Evolutionary conservation across 2,113 vertebrate species (phyloP).

Genomic region (Myiozetetes cayanensis): DNA sequence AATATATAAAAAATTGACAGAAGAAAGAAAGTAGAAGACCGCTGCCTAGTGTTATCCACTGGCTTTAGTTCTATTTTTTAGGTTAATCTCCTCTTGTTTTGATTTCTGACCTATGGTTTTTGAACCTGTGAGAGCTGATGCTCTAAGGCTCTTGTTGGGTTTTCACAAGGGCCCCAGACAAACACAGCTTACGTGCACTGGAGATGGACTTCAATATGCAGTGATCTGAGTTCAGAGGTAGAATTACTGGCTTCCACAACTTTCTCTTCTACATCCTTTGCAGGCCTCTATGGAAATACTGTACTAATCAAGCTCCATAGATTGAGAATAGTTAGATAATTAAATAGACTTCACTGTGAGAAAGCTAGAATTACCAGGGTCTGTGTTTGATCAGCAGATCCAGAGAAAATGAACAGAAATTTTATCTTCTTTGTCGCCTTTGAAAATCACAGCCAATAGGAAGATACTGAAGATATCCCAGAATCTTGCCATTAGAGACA

Average conservation of each 20-base stretch:
- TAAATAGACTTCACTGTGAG: background rate
- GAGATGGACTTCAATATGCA: background rate
- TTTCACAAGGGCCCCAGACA: background rate
- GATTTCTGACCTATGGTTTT: background rate
- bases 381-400: background rate
- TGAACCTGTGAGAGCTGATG: background rate
- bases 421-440: background rate
- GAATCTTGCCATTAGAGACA: background rate
- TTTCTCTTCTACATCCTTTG: background rate
- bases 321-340: background rate
- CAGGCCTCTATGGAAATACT: background rate
- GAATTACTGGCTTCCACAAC: background rate
- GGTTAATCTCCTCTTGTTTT: background rate
- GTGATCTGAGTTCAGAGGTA: background rate
- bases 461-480: background rate
- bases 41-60: background rate
- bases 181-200: fast-evolving
- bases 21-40: background rate
- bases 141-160: background rate
- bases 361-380: background rate
- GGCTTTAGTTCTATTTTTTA: background rate
- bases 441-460: background rate
- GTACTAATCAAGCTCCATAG: background rate
- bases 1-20: background rate
- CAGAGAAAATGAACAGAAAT: background rate